A percentile compares a stretch with the other conserved stretches of the same genome.
phyloP scores from a whole-genome alignment of 1,140 invertebrate genomes.

The Hypsibius dujardini region DNA sequence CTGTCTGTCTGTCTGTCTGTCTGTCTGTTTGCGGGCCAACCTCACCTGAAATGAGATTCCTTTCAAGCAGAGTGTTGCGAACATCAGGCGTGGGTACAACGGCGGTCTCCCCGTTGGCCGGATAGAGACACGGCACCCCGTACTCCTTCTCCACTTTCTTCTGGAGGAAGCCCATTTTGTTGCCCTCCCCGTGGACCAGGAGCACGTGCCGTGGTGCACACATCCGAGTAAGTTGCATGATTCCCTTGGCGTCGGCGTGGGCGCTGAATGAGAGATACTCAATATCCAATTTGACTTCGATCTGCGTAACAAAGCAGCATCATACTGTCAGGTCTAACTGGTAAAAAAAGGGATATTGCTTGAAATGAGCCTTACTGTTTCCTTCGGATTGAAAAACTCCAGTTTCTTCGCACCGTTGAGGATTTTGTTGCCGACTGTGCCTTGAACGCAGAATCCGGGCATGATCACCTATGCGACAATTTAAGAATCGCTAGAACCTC shows the following conservation, averaged over 20 bases:
- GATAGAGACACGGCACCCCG: slow-evolving; percentile 25
- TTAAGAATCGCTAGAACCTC: neutral
- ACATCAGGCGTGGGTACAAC: slow-evolving; percentile 9
- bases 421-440: slow-evolving; percentile 93
- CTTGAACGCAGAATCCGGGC: slow-evolving; percentile 96
- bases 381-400: slow-evolving; percentile 46
- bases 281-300: slow-evolving; percentile 78
- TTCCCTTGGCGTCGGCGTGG: slow-evolving; percentile 98
- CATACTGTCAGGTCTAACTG: too few species aligned
- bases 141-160: slow-evolving; percentile 67
- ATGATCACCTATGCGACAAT: slow-evolving; percentile 54
- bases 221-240: slow-evolving; percentile 96
- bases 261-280: slow-evolving; percentile 99
- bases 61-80: neutral
- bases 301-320: slow-evolving; percentile 27
- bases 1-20: too few species aligned
- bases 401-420: slow-evolving; percentile 82
- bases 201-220: slow-evolving; percentile 94
- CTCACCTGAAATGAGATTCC: neutral
- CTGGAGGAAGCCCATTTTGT: slow-evolving; percentile 80
- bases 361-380: slow-evolving; percentile 23
- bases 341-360: slow-evolving; percentile 24
- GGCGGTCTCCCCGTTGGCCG: slow-evolving; percentile 16
- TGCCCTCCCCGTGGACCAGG: slow-evolving; percentile 73
- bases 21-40: too few species aligned